Evolutionary conservation across 2,888 invertebrate genomes (phyloP), one percentile per base, ranked within the genome.

Genomic region (Prosapia bicincta): DNA sequence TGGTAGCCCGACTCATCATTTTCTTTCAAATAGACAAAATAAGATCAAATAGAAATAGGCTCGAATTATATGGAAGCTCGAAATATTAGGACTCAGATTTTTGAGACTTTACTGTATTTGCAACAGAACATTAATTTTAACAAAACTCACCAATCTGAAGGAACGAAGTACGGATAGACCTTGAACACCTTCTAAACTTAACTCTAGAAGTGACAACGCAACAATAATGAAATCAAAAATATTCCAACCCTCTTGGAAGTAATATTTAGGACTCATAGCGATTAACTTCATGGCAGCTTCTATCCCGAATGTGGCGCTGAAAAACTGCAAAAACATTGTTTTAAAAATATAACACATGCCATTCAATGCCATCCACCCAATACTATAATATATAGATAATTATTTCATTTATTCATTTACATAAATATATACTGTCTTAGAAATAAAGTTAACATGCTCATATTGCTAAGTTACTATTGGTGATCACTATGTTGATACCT

Each of bases 171-270:
- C 97, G 82, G 98, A 98, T 86, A 98, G 90, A 85, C 98, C 98
- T 88, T 96, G 95, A 83, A 98, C 95, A 82, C 95, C 95, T 87
- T 95, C 95, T 83, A 98, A 88, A 82, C 95, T 93, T 85, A 98
- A 89, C 87, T 99, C 99, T 84, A 98, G 88, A 81, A 98, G 88
- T 82, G 98, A 98, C 83, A 99, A 90, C 80, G 96, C 93, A 84
- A 99, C 99, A 86, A 99, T 98, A 83, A 98, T 94, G 86, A 98
- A 97, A 89, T 99, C 98, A 87, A 99, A 99, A 84, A 97, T 95
- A 87, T 99, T 99, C 98, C 98, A 99, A 81, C 97, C 96, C 86
- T 97, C 97, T 90, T 96, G 96, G 88, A 99, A 97, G 87, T 98
- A 99, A 87, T 90, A 95, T 85, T 97, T 95, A 77, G 98, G 97